Base-by-base conservation (phyloP, 1,140 invertebrate species). In the Philotrypesis tridentata region DNA sequence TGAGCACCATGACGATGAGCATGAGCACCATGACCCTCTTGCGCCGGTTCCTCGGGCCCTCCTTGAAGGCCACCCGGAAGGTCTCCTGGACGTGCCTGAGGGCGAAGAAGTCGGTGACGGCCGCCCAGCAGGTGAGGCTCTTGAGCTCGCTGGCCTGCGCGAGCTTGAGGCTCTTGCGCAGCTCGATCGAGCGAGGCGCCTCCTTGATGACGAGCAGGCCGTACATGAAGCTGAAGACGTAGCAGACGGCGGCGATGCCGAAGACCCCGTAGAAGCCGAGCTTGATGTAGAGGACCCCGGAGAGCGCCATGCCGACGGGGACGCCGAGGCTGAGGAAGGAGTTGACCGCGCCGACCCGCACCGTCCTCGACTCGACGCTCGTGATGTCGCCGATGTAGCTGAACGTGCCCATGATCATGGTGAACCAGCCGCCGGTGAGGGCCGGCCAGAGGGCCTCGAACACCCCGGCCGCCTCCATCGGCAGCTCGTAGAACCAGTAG, bases 351-450 rank as follows among this genome's bases (percentile, higher is more conserved):
- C 96, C 96, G 83, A 98, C 96, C 79, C 97, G 90, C 17, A 96
- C 92, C 0, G 97, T 98, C 80, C 97, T 93, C 79, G 94, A 95
- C 88, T 96, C 94, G 74, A 96, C 93, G 8, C 95, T 95, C 0
- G 97, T 97, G 11, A 97, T 95, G 88, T 98, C 96, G 1, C 95
- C 96, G 61, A 98, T 96, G 86, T 97, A 98, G 88, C 96, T 97
- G 88, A 97, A 98, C 43, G 96, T 95, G 17, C 96, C 96, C 95
- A 97, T 97, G 83, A 97, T 95, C 94, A 97, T 96, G 23, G 96
- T 96, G 85, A 97, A 96, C 94, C 95, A 97, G 2, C 96, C 96
- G 1, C 96, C 96, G 8, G 96, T 95, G 0, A 98, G 85, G 0
- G 95, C 95, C 0, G 96, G 96, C 88, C 96, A 96, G 48, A 96